Percentiles rank a stretch among this genome's conserved stretches.
Evolutionary conservation across 2,888 invertebrate genomes (phyloP).

Genomic region (Dasysyrphus albostriatus): DNA sequence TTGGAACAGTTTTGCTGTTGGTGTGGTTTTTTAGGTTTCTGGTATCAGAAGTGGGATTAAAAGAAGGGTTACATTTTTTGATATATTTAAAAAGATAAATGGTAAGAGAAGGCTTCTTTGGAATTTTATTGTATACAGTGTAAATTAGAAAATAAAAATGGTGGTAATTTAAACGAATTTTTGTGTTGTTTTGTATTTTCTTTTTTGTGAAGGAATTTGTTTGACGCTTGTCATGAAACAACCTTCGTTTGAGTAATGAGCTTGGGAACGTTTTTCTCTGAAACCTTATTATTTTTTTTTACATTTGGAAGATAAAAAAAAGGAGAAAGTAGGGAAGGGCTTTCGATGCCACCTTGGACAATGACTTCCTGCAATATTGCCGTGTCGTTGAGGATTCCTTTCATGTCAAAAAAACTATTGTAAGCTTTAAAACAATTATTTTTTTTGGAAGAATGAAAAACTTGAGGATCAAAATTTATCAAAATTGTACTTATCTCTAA

Average conservation of each 20-base stretch:
- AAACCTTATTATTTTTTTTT: not conserved
- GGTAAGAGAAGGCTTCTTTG: slow-evolving; percentile 28
- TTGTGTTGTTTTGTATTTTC: slow-evolving; percentile 3
- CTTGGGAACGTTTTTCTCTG: not conserved
- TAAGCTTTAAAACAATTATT: too few relatives aligned
- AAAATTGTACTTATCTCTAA: too few relatives aligned
- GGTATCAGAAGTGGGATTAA: slow-evolving; percentile 16
- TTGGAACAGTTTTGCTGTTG: slow-evolving; percentile 3
- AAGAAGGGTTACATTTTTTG: slow-evolving; percentile 8
- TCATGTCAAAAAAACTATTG: too few relatives aligned
- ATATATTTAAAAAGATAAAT: slow-evolving; percentile 34
- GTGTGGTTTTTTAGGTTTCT: slow-evolving; percentile 25
- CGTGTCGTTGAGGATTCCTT: too few relatives aligned
- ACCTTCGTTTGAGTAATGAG: not conserved
- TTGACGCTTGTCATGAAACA: not conserved
- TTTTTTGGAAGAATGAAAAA: too few relatives aligned
- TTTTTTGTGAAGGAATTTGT: not conserved
- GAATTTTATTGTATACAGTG: slow-evolving; percentile 63
- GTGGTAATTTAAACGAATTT: slow-evolving; percentile 43
- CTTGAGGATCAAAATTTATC: too few relatives aligned
- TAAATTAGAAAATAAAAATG: slow-evolving; percentile 71
- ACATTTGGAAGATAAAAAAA: too few relatives aligned
- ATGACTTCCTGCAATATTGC: too few relatives aligned
- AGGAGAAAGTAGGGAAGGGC: too few relatives aligned
- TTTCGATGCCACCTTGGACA: too few relatives aligned